Evolutionary conservation across 1,140 invertebrate species (phyloP).

Genomic region (Drosophila bocki): DNA sequence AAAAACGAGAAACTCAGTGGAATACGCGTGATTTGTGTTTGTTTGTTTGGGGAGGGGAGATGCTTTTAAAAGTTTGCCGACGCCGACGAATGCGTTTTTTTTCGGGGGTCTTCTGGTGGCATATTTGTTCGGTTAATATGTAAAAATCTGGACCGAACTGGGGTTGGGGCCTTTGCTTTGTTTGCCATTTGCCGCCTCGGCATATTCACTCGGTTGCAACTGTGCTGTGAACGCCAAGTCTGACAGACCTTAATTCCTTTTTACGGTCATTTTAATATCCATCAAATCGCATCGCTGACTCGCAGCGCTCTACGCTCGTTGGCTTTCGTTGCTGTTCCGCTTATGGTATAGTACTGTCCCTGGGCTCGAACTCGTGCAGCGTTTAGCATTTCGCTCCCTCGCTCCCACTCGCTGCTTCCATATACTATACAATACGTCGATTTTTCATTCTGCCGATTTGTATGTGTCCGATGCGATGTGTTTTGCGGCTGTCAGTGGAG

Average conservation of each 20-base stretch:
- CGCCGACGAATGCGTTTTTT: conserved; percentile 38
- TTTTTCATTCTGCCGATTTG: conserved; percentile 82
- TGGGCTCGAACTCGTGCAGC: conserved; percentile 18
- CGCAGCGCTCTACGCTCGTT: conserved; percentile 75
- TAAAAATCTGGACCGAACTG: conserved; percentile 54
- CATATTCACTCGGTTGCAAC: conserved; percentile 79
- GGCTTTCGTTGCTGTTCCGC: conserved; percentile 37
- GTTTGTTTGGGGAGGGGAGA: conserved; percentile 27
- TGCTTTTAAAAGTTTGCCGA: conserved; percentile 72
- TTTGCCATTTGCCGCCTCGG: conserved; percentile 51
- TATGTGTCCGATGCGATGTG: conserved; percentile 60
- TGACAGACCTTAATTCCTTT: conserved; percentile 84
- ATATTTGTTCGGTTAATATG: conserved; percentile 80
- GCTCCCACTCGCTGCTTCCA: background rate
- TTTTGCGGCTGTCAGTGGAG: conserved; percentile 74
- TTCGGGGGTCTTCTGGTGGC: conserved; percentile 52
- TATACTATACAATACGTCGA: conserved; percentile 42
- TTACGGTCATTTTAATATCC: conserved; percentile 85
- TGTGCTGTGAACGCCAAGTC: conserved; percentile 68
- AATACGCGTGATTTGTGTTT: conserved; percentile 77
- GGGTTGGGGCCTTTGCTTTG: conserved; percentile 26
- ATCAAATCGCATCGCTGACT: conserved; percentile 83
- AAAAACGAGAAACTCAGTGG: conserved; percentile 19
- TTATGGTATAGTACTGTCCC: conserved; percentile 1
- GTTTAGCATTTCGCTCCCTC: conserved; percentile 55